phyloP scores from a whole-genome alignment of 2,797 vertebrate species.

The Phoebastria nigripes region DNA sequence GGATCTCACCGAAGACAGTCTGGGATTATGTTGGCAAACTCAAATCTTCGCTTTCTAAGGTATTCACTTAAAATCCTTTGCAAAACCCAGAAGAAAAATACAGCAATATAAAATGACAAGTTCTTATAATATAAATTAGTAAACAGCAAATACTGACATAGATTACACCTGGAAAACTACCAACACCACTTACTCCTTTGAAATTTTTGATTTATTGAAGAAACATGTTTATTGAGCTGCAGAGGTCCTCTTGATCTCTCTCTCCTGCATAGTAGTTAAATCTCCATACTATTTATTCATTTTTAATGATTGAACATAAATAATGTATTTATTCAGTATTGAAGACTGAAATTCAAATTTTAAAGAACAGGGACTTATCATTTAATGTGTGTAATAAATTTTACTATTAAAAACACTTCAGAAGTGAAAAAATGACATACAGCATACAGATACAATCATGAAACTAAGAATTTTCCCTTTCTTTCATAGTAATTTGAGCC shows the following conservation, averaged over 20 bases:
- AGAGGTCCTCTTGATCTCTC: not conserved
- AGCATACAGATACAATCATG: not conserved
- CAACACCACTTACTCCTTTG: not conserved
- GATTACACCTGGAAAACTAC: not conserved
- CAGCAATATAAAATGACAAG: not conserved
- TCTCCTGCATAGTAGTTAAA: not conserved
- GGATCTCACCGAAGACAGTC: slow-evolving; percentile 93
- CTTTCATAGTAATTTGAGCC: not conserved
- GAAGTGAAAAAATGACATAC: not conserved
- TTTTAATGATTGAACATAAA: not conserved
- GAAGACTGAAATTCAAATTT: not conserved
- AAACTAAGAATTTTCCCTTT: not conserved
- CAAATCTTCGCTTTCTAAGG: slow-evolving; percentile 93
- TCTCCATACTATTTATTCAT: not conserved
- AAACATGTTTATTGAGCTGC: not conserved
- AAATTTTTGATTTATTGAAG: not conserved
- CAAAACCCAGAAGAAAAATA: not conserved
- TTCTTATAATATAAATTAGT: not conserved
- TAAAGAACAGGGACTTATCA: not conserved
- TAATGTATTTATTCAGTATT: not conserved
- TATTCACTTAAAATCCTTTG: slow-evolving; percentile 60
- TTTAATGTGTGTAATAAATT: not conserved
- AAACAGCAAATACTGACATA: not conserved
- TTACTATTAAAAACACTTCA: not conserved
- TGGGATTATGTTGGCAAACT: slow-evolving; percentile 98